Conservation (phyloP, 2,113 vertebrate species). For the Corythaixoides concolor region DNA sequence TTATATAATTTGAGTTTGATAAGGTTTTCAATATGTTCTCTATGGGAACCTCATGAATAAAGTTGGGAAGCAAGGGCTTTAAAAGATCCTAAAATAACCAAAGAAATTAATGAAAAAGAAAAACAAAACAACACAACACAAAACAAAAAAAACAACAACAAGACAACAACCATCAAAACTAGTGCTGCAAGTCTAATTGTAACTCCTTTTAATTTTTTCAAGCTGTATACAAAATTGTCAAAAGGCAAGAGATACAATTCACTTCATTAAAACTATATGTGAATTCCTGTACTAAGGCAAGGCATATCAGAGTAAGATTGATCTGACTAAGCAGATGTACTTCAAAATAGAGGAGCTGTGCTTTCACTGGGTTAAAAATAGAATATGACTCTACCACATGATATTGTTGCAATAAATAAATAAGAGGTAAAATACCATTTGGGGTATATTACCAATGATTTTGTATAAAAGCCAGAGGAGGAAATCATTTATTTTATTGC, state of each 20-base stretch:
- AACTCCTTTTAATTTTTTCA: not conserved
- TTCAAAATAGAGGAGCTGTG: not conserved
- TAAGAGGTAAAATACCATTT: not conserved
- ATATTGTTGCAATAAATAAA: not conserved
- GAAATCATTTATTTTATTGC: not conserved
- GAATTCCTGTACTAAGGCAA: not conserved
- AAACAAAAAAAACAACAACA: not conserved
- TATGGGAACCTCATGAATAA: not conserved
- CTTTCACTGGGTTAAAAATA: not conserved
- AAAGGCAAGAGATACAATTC: not conserved
- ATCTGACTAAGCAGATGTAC: not conserved
- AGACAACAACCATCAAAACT: accelerated
- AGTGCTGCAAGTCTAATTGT: not conserved
- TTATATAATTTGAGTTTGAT: not conserved
- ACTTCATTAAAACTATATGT: not conserved
- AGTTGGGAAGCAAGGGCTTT: not conserved
- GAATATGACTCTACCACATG: not conserved
- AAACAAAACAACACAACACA: not conserved
- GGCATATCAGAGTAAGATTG: not conserved
- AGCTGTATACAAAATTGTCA: not conserved
- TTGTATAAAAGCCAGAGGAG: not conserved
- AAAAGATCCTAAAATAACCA: not conserved
- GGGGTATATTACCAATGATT: accelerated
- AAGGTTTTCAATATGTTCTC: not conserved
- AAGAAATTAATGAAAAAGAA: not conserved